Evolutionary conservation across 2,113 vertebrate genomes (phyloP), one percentile per base, ranked within the genome.

Genomic region (Callopanchax toddi): DNA sequence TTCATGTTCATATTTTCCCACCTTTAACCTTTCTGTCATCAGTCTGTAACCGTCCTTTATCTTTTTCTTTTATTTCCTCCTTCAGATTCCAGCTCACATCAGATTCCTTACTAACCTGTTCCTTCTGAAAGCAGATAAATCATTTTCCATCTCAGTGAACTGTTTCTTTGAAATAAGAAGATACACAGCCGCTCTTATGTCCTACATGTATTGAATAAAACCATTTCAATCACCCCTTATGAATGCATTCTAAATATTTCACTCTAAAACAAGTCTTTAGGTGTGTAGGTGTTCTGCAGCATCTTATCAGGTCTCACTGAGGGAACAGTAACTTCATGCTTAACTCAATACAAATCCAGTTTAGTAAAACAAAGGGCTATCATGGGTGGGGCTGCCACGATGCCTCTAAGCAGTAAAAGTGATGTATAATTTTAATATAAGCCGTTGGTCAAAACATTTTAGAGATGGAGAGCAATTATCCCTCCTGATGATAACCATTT

Each of bases 131-230:
- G 56, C 36, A 52, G 72, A 79, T 69, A 32, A 53, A 46, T 64
- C 44, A 51, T 74, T 72, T 75, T 76, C 42, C 22, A 23, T 67
- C 70, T 68, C 64, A 49, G 61, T 50, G 15, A 39, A 17, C 12
- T 51, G 39, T 44, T 48, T 42, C 26, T 61, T 55, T 22, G n/a
- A 39, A 52, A 32, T 32, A 9, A 32, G 16, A 66, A 57, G 15
- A 32, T 22, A 9, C 18, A 58, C 73, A 67, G 78, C 86, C 78
- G 62, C 72, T 80, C 15, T 56, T 45, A 2, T 23, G 20, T 54
- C 37, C 43, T 23, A 37, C 13, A 18, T 44, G 43, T 17, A 48
- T 25, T 25, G 21, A 71, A 53, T 17, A 1, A 4, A 32, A 74
- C 29, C 36, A 21, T 67, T 52, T 49, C 16, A 7, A 23, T 6